Base-by-base conservation (phyloP, 1,140 invertebrate genomes). In the Drosophila simulans region DNA sequence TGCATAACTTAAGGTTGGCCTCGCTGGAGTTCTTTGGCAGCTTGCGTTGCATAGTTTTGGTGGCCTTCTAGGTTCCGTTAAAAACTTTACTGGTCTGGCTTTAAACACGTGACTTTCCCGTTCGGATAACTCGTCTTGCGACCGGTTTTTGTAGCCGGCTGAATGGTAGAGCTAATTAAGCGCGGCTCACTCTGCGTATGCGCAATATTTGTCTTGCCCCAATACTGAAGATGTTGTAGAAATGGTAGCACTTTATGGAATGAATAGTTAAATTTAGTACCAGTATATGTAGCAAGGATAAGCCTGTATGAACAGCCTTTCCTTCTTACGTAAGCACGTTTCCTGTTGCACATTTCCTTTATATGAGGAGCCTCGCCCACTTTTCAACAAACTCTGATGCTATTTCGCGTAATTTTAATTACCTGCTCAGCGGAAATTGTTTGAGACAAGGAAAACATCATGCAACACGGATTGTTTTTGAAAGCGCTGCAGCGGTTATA, bases 401-500 rank as follows among this genome's bases (percentile, higher is more conserved):
- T 62, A 64, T 77, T 83, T 78, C 70, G 70, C 78, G 62, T 86
- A 85, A 88, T 86, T 86, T 86, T 86, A 86, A 86, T 83, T 88
- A 86, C 83, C 70, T 76, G 48, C 53, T 66, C 60, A 59, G 64
- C 78, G 75, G 83, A 86, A 86, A 78, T 78, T 81, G 63, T 73
- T 63, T 77, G 53, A 57, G 49, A 52, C 79, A 49, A 54, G 45
- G 31, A 40, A 65, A 59, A 58, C 22, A 49, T 27, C 34, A 51
- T n/a, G 12, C 3, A 42, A 52, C n/a, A n/a, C 43, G 37, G n/a
- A 2, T 4, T 22, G 25, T 2, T 42, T 13, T 31, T n/a, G 34
- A 3, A 15, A 17, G 17, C 17, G 5, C 37, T 15, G 5, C 3
- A 0, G 7, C 8, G 5, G 12, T 8, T 0, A 7, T 70, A 69